phyloP scores from a whole-genome alignment of 2,888 invertebrate genomes.

The Clanis bilineata region DNA sequence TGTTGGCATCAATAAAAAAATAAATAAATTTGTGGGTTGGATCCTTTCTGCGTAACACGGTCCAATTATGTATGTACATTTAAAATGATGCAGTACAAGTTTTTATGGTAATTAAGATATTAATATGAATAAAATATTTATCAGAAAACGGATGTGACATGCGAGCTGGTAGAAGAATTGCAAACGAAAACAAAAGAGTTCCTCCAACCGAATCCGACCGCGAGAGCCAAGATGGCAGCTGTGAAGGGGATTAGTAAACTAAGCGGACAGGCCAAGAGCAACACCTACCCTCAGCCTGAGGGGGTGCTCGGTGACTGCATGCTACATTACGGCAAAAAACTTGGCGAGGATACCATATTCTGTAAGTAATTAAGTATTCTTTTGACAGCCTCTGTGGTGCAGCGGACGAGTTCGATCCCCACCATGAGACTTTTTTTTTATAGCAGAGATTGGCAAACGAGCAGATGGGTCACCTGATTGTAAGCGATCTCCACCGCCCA shows the following conservation, averaged over 20 bases:
- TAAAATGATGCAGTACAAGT: no score
- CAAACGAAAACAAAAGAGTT: slow-evolving; percentile 99
- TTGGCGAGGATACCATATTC: slow-evolving; percentile 97
- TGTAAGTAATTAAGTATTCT: slow-evolving; percentile 79
- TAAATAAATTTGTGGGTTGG: no score
- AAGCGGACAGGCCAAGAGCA: slow-evolving; percentile 97
- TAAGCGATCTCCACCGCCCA: no score
- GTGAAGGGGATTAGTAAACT: slow-evolving; percentile 98
- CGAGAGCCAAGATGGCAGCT: slow-evolving; percentile 96
- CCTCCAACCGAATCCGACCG: slow-evolving; percentile 99
- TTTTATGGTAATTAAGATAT: no score
- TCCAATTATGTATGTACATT: no score
- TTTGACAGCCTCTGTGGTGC: no score
- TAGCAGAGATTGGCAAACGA: no score
- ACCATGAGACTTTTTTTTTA: no score
- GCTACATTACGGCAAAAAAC: slow-evolving; percentile 96
- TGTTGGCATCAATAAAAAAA: no score
- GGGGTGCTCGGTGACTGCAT: slow-evolving; percentile 98
- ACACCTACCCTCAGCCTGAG: slow-evolving; percentile 99
- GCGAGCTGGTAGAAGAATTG: slow-evolving; percentile 97
- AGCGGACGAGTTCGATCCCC: no score
- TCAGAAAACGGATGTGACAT: slow-evolving; percentile 99
- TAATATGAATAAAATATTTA: slow-evolving; percentile 27
- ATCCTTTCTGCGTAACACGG: no score
- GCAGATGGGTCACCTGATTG: no score